Percentiles rank a stretch among this genome's conserved stretches.
Evolutionary conservation across 1,140 invertebrate species (phyloP).

Genomic region (Pseudomyrmex gracilis): DNA sequence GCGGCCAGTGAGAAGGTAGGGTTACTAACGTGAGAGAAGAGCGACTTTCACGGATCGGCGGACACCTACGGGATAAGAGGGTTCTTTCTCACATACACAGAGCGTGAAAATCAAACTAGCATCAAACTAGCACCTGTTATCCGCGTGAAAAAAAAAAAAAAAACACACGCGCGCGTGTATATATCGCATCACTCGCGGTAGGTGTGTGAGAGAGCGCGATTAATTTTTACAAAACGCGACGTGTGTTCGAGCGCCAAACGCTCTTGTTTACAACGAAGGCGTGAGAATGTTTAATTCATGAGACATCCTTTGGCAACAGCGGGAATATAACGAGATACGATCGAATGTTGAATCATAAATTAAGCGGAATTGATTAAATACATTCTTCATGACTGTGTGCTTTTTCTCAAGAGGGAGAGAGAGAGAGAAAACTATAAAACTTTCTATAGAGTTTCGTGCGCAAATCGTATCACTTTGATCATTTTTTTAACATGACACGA

Average conservation of each 20-base stretch:
- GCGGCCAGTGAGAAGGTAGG: slow-evolving; percentile 30
- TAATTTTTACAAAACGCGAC: slow-evolving; percentile 31
- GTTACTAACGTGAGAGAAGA: slow-evolving; percentile 55
- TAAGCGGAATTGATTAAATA: slow-evolving; percentile 1
- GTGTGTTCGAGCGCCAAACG: background rate
- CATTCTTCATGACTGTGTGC: background rate
- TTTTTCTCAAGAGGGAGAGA: background rate
- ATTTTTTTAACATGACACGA: background rate
- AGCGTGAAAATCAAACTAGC: slow-evolving; percentile 56
- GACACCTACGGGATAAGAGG: slow-evolving; percentile 38
- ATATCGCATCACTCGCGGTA: background rate
- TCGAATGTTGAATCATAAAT: slow-evolving; percentile 1
- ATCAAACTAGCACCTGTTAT: slow-evolving; percentile 59
- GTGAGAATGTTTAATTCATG: slow-evolving; percentile 36
- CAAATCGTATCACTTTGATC: background rate
- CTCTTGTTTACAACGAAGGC: background rate
- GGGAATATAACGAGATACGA: background rate
- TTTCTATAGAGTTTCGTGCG: too few species aligned
- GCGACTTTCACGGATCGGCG: slow-evolving; percentile 58
- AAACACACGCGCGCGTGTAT: background rate
- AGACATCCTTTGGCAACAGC: slow-evolving; percentile 1
- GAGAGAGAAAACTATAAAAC: too few species aligned
- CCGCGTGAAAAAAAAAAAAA: background rate
- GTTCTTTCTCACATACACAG: slow-evolving; percentile 5
- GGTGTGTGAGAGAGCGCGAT: slow-evolving; percentile 8